Percentiles rank a stretch among this genome's conserved stretches.
These are phyloP conservation scores for Selenia dentaria DNA, from an alignment of 2,888 invertebrate species.

Conservation along the genomic window DNA sequence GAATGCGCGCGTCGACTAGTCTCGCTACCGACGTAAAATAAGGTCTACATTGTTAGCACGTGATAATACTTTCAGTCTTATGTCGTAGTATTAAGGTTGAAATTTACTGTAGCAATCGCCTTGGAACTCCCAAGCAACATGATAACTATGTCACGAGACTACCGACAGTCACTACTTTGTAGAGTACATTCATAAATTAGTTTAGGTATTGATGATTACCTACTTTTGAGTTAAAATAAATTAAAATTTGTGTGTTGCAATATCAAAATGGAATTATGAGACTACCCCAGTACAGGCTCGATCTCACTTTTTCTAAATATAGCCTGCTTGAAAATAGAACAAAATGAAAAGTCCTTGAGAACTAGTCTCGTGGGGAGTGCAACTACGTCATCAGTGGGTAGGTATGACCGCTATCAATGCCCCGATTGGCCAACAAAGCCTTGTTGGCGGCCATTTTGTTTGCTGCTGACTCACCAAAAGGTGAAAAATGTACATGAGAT, in stretches of 20 bases:
- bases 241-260: neutral
- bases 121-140: conserved; percentile 37
- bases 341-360: conserved; percentile 82
- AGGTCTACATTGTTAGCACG: conserved; percentile 45
- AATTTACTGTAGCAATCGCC: conserved; percentile 35
- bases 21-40: conserved; percentile 62
- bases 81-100: conserved; percentile 42
- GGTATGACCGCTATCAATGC: conserved; percentile 61
- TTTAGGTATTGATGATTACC: conserved; percentile 46
- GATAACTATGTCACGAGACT: conserved; percentile 66
- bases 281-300: no score
- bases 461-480: conserved; percentile 86
- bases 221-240: conserved; percentile 15
- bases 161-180: conserved; percentile 77
- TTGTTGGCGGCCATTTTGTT: conserved; percentile 87
- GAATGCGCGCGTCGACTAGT: conserved; percentile 83
- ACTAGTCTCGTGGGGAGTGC: conserved; percentile 81
- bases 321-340: conserved; percentile 59
- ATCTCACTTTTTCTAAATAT: conserved; percentile 48
- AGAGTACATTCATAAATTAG: conserved; percentile 77
- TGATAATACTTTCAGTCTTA: conserved; percentile 37
- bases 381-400: conserved; percentile 74
- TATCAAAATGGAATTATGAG: neutral
- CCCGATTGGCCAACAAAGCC: conserved; percentile 79
- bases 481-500: conserved; percentile 86